Evolutionary conservation across 2,888 invertebrate species (phyloP).

Genomic region (Tridacna gigas): DNA sequence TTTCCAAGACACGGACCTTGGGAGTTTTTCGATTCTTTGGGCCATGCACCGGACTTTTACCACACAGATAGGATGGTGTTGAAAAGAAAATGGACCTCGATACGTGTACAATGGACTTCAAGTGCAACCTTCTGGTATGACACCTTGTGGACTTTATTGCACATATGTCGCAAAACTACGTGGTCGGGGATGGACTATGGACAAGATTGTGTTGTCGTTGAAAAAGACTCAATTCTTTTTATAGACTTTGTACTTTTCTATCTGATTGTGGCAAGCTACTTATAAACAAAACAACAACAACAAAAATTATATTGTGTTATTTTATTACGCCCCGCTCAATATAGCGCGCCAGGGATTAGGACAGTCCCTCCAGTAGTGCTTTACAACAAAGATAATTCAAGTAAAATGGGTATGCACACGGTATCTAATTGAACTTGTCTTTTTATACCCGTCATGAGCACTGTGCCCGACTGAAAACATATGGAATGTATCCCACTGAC

Average conservation of each 20-base stretch:
- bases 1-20: not conserved
- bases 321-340: not conserved
- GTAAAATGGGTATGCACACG: conserved; percentile 13
- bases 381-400: conserved; percentile 12
- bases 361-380: not conserved
- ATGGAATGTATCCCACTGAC: conserved; percentile 14
- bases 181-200: not conserved
- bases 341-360: too few relatives aligned
- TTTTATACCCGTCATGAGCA: conserved; percentile 34
- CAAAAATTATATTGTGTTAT: not conserved
- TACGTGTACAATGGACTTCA: not conserved
- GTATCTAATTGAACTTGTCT: conserved; percentile 13
- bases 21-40: not conserved
- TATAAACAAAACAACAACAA: not conserved
- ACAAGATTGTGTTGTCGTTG: not conserved
- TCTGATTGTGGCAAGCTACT: not conserved
- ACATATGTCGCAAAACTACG: not conserved
- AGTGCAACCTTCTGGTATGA: not conserved
- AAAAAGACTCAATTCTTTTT: not conserved
- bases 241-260: not conserved
- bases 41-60: not conserved
- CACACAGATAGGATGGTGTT: too few relatives aligned
- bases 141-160: not conserved
- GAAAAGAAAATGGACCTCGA: not conserved
- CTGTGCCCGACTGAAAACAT: conserved; percentile 28